Evolutionary conservation across 2,113 vertebrate species (phyloP).

Genomic region (Bambusicola thoracicus): DNA sequence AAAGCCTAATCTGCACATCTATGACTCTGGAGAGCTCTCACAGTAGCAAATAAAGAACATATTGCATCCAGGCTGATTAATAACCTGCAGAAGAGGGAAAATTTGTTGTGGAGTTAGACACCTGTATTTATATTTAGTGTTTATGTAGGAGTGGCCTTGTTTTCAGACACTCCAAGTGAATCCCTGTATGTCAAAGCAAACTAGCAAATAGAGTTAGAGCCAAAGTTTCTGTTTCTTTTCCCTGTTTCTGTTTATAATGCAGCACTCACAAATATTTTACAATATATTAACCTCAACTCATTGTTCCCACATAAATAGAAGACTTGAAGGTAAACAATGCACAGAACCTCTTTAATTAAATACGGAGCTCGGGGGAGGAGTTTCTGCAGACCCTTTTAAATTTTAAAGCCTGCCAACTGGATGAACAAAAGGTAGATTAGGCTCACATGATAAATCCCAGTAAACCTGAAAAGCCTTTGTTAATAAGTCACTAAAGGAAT

Average conservation of each 20-base stretch:
- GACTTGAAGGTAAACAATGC: slow-evolving; percentile 56
- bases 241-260: background rate
- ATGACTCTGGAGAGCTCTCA: background rate
- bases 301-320: slow-evolving; percentile 40
- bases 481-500: slow-evolving; percentile 68
- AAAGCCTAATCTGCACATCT: background rate
- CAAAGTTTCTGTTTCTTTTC: background rate
- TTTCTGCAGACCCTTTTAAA: slow-evolving; percentile 62
- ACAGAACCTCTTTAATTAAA: slow-evolving; percentile 68
- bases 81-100: background rate
- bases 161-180: background rate
- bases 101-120: background rate
- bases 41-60: background rate
- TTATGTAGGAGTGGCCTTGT: background rate
- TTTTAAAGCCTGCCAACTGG: slow-evolving; percentile 62
- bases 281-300: background rate
- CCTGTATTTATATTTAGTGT: slow-evolving; percentile 1
- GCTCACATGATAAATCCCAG: slow-evolving; percentile 70
- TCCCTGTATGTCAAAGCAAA: background rate
- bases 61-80: background rate
- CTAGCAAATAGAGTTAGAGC: background rate
- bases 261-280: slow-evolving; percentile 31
- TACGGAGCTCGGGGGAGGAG: slow-evolving; percentile 28
- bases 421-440: slow-evolving; percentile 74
- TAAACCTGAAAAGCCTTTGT: slow-evolving; percentile 69